Evolutionary conservation across 1,140 invertebrate genomes (phyloP).

Genomic region (Hetaerina americana): DNA sequence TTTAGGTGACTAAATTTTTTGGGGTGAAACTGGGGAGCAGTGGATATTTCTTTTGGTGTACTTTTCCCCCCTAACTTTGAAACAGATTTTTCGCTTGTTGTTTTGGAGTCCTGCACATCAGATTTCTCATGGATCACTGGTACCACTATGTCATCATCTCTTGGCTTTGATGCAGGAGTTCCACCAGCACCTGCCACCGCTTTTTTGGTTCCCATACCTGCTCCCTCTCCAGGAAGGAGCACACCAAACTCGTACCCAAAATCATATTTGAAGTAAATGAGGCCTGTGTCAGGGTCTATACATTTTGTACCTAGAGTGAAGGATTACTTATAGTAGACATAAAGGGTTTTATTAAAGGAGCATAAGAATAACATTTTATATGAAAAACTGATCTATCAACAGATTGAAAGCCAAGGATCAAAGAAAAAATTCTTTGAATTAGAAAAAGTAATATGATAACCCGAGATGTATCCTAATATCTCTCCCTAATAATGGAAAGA

Average conservation of each 20-base stretch:
- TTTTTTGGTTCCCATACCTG: constrained; percentile 15
- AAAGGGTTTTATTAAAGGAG: too few relatives aligned
- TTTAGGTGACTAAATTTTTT: constrained; percentile 35
- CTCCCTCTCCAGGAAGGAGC: constrained; percentile 49
- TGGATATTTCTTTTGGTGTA: neutral
- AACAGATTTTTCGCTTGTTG: constrained; percentile 16
- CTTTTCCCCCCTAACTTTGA: neutral
- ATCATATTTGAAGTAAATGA: constrained; percentile 73
- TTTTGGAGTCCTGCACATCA: constrained; percentile 13
- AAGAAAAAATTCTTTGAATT: too few relatives aligned
- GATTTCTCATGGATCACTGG: constrained; percentile 47
- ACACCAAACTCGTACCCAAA: constrained; percentile 71
- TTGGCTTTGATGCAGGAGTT: neutral
- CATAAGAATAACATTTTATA: too few relatives aligned
- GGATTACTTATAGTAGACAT: neutral
- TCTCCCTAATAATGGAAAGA: too few relatives aligned
- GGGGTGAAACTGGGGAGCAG: constrained; percentile 19
- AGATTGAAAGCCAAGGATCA: too few relatives aligned
- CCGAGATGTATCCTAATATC: too few relatives aligned
- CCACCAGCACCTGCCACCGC: constrained; percentile 10
- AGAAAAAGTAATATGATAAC: too few relatives aligned
- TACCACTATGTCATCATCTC: constrained; percentile 39
- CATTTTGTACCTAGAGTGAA: constrained; percentile 50
- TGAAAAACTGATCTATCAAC: too few relatives aligned
- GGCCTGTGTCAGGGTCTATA: constrained; percentile 57